These are phyloP conservation scores for Agonopterix subpropinquella DNA, from an alignment of 2,888 invertebrate species.

Conservation along the genomic window DNA sequence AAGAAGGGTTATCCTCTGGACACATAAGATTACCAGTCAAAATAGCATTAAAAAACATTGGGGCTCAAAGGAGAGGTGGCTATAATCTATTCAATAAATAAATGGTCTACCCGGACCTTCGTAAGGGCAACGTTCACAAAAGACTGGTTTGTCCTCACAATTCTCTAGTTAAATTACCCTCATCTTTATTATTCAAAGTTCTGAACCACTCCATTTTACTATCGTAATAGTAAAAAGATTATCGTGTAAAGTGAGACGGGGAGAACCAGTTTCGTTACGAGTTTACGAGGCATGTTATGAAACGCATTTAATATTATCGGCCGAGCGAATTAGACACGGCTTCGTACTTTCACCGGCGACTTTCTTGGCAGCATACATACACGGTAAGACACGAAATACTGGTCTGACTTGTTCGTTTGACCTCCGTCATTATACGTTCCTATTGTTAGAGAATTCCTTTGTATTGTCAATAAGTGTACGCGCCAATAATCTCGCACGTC, in stretches of 20 bases:
- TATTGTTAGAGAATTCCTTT: conserved; percentile 47
- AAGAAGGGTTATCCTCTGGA: too few species aligned
- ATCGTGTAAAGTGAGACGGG: conserved; percentile 25
- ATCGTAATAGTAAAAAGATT: conserved; percentile 38
- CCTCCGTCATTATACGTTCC: conserved; percentile 38
- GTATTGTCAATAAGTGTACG: conserved; percentile 34
- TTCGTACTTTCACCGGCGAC: conserved; percentile 63
- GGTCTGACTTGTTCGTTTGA: conserved; percentile 47
- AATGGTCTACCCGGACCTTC: conserved; percentile 37
- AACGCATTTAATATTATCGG: conserved; percentile 57
- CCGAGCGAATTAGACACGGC: conserved; percentile 52
- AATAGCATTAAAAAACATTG: conserved; percentile 31
- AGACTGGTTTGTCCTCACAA: conserved; percentile 27
- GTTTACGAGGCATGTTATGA: conserved; percentile 45
- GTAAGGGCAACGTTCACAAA: conserved; percentile 37
- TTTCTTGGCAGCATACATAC: conserved; percentile 48
- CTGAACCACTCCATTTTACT: conserved; percentile 29
- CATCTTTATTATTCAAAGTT: conserved; percentile 39
- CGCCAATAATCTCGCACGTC: conserved; percentile 31
- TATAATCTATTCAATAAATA: conserved; percentile 43
- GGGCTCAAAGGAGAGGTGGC: conserved; percentile 30
- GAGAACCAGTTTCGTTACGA: conserved; percentile 56
- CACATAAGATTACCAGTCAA: too few species aligned
- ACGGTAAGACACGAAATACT: conserved; percentile 33
- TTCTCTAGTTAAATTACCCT: conserved; percentile 38